Evolutionary conservation across 2,113 vertebrate species (phyloP).

Genomic region (Nicator chloris): DNA sequence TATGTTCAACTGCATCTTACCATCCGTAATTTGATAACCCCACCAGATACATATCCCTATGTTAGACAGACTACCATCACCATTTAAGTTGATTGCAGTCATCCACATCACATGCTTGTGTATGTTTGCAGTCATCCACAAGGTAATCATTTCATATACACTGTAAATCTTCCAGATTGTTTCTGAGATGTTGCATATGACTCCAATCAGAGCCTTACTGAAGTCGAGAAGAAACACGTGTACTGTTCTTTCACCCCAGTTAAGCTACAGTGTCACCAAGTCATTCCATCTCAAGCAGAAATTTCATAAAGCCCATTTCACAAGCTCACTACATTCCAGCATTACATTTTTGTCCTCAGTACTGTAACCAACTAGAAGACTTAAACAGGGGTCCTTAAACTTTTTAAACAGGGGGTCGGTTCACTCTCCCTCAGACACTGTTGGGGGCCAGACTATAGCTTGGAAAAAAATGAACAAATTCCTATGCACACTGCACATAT

Average conservation of each 20-base stretch:
- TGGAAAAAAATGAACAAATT: too few species aligned
- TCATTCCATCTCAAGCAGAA: neutral
- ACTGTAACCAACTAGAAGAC: neutral
- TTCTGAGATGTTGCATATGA: neutral
- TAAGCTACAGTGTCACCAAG: neutral
- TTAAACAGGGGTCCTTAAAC: too few species aligned
- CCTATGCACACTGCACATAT: too few species aligned
- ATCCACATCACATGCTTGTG: neutral
- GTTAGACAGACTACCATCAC: neutral
- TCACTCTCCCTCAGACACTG: too few species aligned
- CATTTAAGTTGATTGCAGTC: neutral
- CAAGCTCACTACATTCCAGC: neutral
- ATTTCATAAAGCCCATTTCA: neutral
- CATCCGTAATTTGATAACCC: neutral
- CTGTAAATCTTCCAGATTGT: neutral
- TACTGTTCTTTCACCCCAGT: neutral
- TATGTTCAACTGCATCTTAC: neutral
- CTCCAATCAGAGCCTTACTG: neutral
- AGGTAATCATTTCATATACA: neutral
- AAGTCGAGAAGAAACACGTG: neutral
- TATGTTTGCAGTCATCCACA: neutral
- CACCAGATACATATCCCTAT: neutral
- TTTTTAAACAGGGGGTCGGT: too few species aligned
- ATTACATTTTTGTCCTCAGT: neutral
- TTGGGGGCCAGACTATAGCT: too few species aligned